Evolutionary conservation across 2,888 invertebrate genomes (phyloP), one percentile per base, ranked within the genome.

Genomic region (Nipponacmea schrenckii): DNA sequence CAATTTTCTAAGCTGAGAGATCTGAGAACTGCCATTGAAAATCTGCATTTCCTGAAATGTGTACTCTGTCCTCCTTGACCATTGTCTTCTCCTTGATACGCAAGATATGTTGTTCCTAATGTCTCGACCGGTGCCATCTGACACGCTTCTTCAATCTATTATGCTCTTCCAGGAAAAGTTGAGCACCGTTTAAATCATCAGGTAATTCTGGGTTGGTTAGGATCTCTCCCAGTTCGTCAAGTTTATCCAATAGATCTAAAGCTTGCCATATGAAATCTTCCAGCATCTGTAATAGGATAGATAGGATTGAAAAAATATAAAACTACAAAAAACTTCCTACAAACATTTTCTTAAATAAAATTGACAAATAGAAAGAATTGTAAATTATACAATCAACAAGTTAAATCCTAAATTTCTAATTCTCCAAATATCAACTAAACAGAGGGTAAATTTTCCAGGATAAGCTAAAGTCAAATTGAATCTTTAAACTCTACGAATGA

Each of bases 231-330:
- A 97, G 91, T 86, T 96, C 96, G 85, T 98, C 97, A 74, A 98
- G 91, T 77, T 96, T 92, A 88, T 96, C 96, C 75, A 97, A 91
- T 77, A 97, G 92, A 89, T 98, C 98, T 67, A 95, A 94, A 1
- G 96, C 95, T 91, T 96, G 96, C 96, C 97, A 97, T 83, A 95
- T 94, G 89, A 98, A 95, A 87, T 97, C 96, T 90, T 98, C 98
- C 83, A 97, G 92, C 72, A 96, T 96, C 91, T 92, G 81, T 12
- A 85, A 82, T 56, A 64, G 67, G n/a, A 68, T 20, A 15, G 17
- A 2, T 39, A 39, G 17, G 24, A n/a, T 46, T 64, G 5, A 27
- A 26, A n/a, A n/a, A 48, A 26, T 31, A 15, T 67, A 17, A 66
- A 5, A 66, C 45, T 45, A 14, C 46, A 15, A 44, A 8, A 31